phyloP scores from a whole-genome alignment of 2,113 vertebrate genomes.

The Rostratula benghalensis region DNA sequence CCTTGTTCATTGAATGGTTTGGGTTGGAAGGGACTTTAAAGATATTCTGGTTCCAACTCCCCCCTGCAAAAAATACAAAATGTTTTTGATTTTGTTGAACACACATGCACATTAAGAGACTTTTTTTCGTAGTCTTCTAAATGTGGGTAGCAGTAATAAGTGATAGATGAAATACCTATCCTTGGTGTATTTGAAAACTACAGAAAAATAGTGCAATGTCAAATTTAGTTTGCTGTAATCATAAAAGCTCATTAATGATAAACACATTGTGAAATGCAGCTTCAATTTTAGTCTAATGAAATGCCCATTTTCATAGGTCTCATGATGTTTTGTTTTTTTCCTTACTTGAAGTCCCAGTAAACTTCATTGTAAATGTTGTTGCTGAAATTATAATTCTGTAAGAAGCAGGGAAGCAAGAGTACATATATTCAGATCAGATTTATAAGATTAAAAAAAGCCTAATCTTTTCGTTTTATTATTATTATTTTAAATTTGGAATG shows the following conservation, averaged over 20 bases:
- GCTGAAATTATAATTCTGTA: neutral
- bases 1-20: neutral
- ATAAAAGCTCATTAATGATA: neutral
- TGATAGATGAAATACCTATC: neutral
- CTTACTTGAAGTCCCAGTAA: neutral
- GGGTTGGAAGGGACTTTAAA: too few species aligned
- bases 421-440: neutral
- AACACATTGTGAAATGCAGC: neutral
- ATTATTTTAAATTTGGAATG: neutral
- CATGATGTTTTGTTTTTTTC: neutral
- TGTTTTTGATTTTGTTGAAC: neutral
- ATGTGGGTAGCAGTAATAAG: neutral
- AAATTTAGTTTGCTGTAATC: neutral
- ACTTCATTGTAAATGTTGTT: neutral
- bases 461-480: neutral
- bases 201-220: neutral
- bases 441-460: neutral
- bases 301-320: neutral
- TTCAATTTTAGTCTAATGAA: neutral
- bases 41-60: too few species aligned
- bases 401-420: neutral
- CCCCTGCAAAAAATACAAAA: neutral
- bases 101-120: neutral
- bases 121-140: neutral
- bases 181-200: neutral